Conservation (phyloP, 2,797 vertebrate species). For the Pachyuromys duprasi region DNA sequence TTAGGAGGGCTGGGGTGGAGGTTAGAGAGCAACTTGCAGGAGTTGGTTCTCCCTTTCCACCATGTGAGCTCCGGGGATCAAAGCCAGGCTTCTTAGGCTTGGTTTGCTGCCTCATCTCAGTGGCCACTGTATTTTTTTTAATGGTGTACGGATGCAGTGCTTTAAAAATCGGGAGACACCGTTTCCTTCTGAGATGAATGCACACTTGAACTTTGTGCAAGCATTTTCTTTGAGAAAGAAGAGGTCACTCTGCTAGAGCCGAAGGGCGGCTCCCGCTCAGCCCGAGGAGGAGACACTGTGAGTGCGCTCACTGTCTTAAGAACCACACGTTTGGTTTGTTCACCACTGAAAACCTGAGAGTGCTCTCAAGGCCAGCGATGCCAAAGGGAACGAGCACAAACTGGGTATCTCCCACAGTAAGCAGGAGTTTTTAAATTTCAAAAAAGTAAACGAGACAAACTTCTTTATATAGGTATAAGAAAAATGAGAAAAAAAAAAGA, state of each 20-base stretch:
- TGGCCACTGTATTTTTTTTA: neutral
- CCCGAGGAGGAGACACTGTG: neutral
- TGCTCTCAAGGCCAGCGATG: neutral
- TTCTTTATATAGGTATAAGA: neutral
- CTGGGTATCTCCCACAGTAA: rapidly evolving
- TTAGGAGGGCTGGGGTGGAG: neutral
- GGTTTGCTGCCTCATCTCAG: neutral
- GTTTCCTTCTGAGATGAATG: neutral
- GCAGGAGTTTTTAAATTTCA: neutral
- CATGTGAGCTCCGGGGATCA: neutral
- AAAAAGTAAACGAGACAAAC: neutral
- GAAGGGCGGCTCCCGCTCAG: too few species aligned
- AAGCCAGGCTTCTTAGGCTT: neutral
- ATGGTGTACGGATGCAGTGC: neutral
- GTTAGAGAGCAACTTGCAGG: neutral
- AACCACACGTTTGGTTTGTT: neutral
- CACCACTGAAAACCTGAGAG: too few species aligned
- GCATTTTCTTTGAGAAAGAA: neutral
- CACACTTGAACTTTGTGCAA: neutral
- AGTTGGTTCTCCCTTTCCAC: neutral
- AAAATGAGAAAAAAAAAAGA: neutral
- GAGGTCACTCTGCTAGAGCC: too few species aligned
- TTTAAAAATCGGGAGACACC: neutral
- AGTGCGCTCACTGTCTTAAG: neutral
- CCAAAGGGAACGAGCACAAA: neutral